These are phyloP conservation scores for Macrophya annulata DNA, from an alignment of 2,888 invertebrate genomes.

Conservation along the genomic window DNA sequence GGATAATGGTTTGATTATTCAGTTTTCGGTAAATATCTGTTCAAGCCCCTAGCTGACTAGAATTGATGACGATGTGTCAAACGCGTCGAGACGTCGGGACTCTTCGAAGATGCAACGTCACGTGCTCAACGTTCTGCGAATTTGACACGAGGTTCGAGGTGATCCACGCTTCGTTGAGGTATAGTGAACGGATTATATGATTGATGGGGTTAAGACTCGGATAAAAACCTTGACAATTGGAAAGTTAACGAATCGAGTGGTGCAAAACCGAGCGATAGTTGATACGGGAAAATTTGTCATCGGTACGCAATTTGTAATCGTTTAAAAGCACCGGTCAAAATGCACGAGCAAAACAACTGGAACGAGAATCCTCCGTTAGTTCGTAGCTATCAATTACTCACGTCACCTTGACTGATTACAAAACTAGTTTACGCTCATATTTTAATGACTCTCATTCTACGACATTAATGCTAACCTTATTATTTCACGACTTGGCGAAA, in stretches of 20 bases:
- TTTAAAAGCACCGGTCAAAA: conserved; percentile 32
- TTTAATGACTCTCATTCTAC: conserved; percentile 11
- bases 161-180: conserved; percentile 37
- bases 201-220: conserved; percentile 37
- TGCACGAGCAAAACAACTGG: not conserved
- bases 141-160: conserved; percentile 38
- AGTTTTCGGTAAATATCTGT: conserved; percentile 41
- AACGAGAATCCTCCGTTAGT: conserved; percentile 13
- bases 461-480: conserved; percentile 36
- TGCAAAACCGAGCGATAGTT: conserved; percentile 34
- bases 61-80: conserved; percentile 51
- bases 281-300: conserved; percentile 52
- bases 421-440: conserved; percentile 29
- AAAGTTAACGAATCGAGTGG: conserved; percentile 51
- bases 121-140: conserved; percentile 49
- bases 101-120: conserved; percentile 48
- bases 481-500: not conserved
- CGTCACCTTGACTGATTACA: conserved; percentile 33
- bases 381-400: conserved; percentile 24
- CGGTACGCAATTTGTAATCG: conserved; percentile 48
- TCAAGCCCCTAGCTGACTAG: conserved; percentile 37
- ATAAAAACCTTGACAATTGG: conserved; percentile 46
- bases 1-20: conserved; percentile 43
- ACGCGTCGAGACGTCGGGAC: conserved; percentile 39
- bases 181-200: conserved; percentile 43